These are phyloP conservation scores for Prochilodus magdalenae DNA, from an alignment of 2,113 vertebrate genomes.

Conservation along the genomic window DNA sequence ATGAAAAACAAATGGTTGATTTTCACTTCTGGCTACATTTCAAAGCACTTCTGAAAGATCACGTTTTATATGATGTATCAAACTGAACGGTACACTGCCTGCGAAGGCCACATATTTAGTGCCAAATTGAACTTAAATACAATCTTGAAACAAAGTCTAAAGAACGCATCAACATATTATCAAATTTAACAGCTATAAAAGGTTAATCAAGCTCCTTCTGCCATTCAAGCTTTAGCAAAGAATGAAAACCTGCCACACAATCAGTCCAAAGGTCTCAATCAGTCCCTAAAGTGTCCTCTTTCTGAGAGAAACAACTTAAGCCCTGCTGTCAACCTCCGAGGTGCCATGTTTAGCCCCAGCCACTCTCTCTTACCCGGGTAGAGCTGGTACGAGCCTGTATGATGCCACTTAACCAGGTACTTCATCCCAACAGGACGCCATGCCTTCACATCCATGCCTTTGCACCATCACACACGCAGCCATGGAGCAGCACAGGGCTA, in stretches of 20 bases:
- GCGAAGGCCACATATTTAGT: too few relatives aligned
- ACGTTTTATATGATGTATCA: too few relatives aligned
- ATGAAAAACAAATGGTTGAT: too few relatives aligned
- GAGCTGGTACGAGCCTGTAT: slow-evolving; percentile 94
- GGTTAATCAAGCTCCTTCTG: neutral
- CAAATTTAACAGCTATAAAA: too few relatives aligned
- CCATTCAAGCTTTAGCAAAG: neutral
- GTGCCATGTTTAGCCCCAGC: neutral
- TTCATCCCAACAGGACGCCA: slow-evolving; percentile 89
- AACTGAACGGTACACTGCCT: too few relatives aligned
- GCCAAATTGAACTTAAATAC: too few relatives aligned
- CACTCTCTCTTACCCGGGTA: slow-evolving; percentile 85
- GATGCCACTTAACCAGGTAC: slow-evolving; percentile 89
- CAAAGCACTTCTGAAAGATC: too few relatives aligned
- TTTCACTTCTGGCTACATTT: too few relatives aligned
- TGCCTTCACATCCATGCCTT: slow-evolving; percentile 89
- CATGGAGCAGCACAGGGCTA: slow-evolving; percentile 10
- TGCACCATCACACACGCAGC: slow-evolving; percentile 38
- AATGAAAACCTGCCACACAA: neutral
- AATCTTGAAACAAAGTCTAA: too few relatives aligned
- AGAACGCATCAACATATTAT: too few relatives aligned
- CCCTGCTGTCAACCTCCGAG: neutral
- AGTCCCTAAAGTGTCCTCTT: neutral
- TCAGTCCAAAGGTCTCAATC: neutral
- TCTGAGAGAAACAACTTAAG: neutral